These are phyloP conservation scores for Oxytorus armatus DNA, from an alignment of 2,888 invertebrate genomes.

Conservation along the genomic window DNA sequence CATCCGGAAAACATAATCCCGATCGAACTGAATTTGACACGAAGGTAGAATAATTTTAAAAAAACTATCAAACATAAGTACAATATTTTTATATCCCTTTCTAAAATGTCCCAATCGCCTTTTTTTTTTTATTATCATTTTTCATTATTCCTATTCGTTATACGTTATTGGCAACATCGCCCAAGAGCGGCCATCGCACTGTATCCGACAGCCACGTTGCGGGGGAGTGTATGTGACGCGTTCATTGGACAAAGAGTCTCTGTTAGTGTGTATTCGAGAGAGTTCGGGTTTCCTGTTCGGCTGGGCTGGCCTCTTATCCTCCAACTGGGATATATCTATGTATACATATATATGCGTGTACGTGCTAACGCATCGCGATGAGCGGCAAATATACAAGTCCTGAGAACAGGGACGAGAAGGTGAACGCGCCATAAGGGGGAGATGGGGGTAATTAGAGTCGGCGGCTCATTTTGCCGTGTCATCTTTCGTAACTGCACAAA, in stretches of 20 bases:
- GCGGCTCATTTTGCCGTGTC: neutral
- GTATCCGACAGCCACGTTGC: slow-evolving; percentile 19
- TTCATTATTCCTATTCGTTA: neutral
- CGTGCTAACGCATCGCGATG: slow-evolving; percentile 60
- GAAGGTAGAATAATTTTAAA: no score
- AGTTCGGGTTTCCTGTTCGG: slow-evolving; percentile 62
- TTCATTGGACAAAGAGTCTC: slow-evolving; percentile 63
- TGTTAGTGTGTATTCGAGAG: neutral
- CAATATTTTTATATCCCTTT: slow-evolving; percentile 1
- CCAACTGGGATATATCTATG: slow-evolving; percentile 22
- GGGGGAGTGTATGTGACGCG: slow-evolving; percentile 45
- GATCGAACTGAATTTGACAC: no score
- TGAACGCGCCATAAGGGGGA: slow-evolving; percentile 2
- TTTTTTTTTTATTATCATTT: neutral
- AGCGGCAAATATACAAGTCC: slow-evolving; percentile 4
- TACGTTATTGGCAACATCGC: slow-evolving; percentile 47
- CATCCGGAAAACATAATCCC: no score
- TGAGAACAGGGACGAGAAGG: neutral
- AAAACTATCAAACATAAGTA: no score
- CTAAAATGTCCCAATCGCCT: no score
- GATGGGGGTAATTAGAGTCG: slow-evolving; percentile 20
- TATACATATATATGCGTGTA: no score
- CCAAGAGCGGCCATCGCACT: slow-evolving; percentile 64
- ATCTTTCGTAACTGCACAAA: neutral
- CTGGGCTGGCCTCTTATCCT: slow-evolving; percentile 39